Percentiles rank a stretch among this genome's conserved stretches.
phyloP scores from a whole-genome alignment of 2,113 vertebrate species.

The Lycaon pictus region DNA sequence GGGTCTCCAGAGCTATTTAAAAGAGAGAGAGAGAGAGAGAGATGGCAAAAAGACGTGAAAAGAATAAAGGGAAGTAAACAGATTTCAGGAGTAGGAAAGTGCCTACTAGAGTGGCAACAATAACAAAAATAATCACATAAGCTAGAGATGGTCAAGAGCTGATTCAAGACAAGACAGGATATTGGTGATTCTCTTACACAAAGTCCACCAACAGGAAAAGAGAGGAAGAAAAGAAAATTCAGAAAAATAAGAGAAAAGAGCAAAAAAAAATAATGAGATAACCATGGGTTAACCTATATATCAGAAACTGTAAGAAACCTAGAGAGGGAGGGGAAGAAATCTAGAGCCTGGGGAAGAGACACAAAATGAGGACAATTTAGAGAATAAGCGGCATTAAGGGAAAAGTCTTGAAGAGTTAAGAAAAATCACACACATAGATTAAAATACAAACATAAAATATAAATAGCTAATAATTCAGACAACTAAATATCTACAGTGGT shows the following conservation, averaged over 20 bases:
- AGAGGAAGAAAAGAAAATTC: not conserved
- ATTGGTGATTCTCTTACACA: not conserved
- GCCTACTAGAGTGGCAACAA: not conserved
- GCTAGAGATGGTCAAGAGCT: not conserved
- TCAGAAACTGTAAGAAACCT: not conserved
- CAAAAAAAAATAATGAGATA: conserved; percentile 3
- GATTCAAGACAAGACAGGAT: not conserved
- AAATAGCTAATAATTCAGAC: not conserved
- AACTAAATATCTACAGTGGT: not conserved
- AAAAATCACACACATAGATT: not conserved
- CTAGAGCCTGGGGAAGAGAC: not conserved
- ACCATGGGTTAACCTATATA: not conserved
- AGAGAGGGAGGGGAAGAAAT: not conserved
- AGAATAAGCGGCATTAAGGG: not conserved
- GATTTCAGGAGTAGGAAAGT: not conserved
- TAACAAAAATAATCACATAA: not conserved
- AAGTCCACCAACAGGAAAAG: not conserved
- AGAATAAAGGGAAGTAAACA: not conserved
- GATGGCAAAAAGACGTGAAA: not conserved
- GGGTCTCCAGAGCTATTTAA: not conserved
- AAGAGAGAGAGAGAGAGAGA: not conserved
- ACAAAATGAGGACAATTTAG: not conserved
- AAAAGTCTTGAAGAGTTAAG: not conserved
- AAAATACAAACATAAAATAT: conserved; percentile 18
- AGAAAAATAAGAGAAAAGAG: not conserved